A percentile compares a stretch with the other conserved stretches of the same genome.
Evolutionary conservation across 2,113 vertebrate genomes (phyloP).

Genomic region (Atractosteus spatula): DNA sequence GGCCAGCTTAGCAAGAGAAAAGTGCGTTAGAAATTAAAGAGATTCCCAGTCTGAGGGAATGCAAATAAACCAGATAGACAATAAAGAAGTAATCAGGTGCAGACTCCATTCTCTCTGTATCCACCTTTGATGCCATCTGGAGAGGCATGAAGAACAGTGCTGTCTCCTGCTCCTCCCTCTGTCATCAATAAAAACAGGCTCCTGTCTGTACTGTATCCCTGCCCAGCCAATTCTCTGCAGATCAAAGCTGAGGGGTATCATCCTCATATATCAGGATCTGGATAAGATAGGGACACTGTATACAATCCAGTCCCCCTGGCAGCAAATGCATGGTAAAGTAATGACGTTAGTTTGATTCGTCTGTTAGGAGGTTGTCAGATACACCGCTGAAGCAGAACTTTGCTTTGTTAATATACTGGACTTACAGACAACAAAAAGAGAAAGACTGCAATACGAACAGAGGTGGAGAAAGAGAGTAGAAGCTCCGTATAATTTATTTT

Average conservation of each 20-base stretch:
- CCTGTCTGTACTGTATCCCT: conserved; percentile 31
- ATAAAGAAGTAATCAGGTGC: not conserved
- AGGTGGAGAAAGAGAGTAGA: too few relatives aligned
- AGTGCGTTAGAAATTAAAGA: too few relatives aligned
- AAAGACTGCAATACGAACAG: too few relatives aligned
- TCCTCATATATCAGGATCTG: conserved; percentile 34
- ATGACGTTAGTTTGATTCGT: too few relatives aligned
- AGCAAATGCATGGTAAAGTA: too few relatives aligned
- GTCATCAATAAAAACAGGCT: conserved; percentile 34
- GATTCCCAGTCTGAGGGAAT: too few relatives aligned
- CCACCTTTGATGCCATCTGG: conserved; percentile 33
- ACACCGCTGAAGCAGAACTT: too few relatives aligned
- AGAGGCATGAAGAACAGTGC: conserved; percentile 16
- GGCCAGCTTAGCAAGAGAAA: too few relatives aligned
- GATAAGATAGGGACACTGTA: conserved; percentile 24
- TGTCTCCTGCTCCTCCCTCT: conserved; percentile 45
- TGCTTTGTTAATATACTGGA: too few relatives aligned
- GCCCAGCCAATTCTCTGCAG: conserved; percentile 10
- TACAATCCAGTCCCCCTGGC: conserved; percentile 11
- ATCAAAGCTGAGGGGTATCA: conserved; percentile 36
- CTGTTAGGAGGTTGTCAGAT: too few relatives aligned
- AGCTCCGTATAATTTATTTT: too few relatives aligned
- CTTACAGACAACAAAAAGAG: too few relatives aligned
- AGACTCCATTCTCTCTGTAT: conserved; percentile 11
- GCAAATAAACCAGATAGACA: not conserved